phyloP scores from a whole-genome alignment of 2,888 invertebrate genomes.

The Odontocolon sp. region DNA sequence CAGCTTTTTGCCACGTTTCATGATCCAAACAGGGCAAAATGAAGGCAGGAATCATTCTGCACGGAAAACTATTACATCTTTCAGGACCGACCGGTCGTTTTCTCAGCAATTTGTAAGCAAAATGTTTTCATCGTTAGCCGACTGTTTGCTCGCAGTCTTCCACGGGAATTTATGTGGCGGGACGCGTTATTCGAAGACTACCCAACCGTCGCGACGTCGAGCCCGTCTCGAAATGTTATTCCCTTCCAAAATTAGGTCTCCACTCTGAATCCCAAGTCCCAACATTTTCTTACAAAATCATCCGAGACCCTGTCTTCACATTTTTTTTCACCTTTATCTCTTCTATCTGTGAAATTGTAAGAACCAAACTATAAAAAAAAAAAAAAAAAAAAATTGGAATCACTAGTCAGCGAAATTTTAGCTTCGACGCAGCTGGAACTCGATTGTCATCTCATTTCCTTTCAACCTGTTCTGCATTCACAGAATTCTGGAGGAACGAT shows the following conservation, averaged over 20 bases:
- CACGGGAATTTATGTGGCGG: constrained; percentile 55
- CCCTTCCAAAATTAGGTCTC: constrained; percentile 47
- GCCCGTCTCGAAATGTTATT: constrained; percentile 22
- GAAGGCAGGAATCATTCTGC: constrained; percentile 9
- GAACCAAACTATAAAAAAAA: not conserved
- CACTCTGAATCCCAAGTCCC: not conserved
- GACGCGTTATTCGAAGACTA: constrained; percentile 23
- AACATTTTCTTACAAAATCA: not conserved
- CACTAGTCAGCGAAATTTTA: constrained; percentile 31
- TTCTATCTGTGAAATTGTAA: not conserved
- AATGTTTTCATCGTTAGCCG: constrained; percentile 58
- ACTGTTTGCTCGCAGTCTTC: constrained; percentile 17
- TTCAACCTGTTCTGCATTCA: constrained; percentile 14
- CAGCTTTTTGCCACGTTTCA: not conserved
- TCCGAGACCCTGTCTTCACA: not conserved
- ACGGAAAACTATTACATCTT: not conserved
- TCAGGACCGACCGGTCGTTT: not conserved
- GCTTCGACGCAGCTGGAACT: constrained; percentile 8
- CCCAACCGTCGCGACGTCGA: not conserved
- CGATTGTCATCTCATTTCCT: constrained; percentile 25
- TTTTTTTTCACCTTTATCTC: not conserved
- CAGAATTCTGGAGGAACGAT: constrained; percentile 15
- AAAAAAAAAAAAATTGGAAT: not conserved
- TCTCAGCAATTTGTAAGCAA: constrained; percentile 52
- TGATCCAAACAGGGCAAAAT: not conserved